Evolutionary conservation across 1,140 invertebrate species (phyloP).

Genomic region (Temnothorax nylanderi): DNA sequence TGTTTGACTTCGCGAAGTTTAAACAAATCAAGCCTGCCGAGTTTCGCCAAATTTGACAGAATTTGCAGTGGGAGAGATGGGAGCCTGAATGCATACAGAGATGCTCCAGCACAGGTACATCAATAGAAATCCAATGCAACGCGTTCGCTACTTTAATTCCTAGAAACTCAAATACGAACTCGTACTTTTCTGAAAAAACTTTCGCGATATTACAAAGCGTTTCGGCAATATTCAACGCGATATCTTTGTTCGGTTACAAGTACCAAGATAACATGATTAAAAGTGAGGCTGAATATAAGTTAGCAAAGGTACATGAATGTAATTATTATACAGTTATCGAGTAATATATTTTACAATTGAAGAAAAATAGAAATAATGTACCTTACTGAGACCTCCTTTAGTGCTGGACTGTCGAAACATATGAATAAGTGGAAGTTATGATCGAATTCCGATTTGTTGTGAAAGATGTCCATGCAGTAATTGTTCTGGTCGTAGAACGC

Average conservation of each 20-base stretch:
- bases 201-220: neutral
- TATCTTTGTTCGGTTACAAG: neutral
- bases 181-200: neutral
- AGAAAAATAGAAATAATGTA: constrained; percentile 3
- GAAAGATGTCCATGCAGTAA: constrained; percentile 69
- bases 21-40: constrained; percentile 36
- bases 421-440: constrained; percentile 49
- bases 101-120: neutral
- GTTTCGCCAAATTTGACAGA: constrained; percentile 45
- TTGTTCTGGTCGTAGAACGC: constrained; percentile 24
- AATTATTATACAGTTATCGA: neutral
- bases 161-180: neutral
- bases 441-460: constrained; percentile 2
- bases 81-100: neutral
- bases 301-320: neutral
- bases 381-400: neutral
- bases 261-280: neutral
- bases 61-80: neutral
- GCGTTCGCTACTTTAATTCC: neutral
- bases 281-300: neutral
- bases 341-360: neutral
- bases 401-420: constrained; percentile 62
- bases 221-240: neutral
- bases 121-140: neutral
- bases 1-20: constrained; percentile 47